These are phyloP conservation scores for Chrysolina oricalcia DNA, from an alignment of 2,888 invertebrate species.

Conservation along the genomic window DNA sequence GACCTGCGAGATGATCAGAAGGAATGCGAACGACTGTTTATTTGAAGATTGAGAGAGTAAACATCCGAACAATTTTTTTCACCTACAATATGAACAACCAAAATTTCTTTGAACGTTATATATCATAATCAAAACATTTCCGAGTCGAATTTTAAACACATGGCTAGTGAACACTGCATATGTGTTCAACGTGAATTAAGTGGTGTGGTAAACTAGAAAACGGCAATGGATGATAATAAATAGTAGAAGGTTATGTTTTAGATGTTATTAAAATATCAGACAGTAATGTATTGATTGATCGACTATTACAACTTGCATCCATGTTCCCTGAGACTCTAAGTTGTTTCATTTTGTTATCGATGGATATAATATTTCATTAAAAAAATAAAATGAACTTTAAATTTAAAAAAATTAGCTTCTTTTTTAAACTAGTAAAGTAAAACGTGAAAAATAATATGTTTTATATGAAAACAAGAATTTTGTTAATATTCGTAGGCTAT, in stretches of 20 bases:
- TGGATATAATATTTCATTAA: too few relatives aligned
- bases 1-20: slow-evolving; percentile 14
- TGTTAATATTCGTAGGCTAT: too few relatives aligned
- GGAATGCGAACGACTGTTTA: slow-evolving; percentile 3
- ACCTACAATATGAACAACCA: neutral
- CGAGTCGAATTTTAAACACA: slow-evolving; percentile 7
- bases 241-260: neutral
- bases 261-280: too few relatives aligned
- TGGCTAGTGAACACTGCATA: neutral
- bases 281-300: too few relatives aligned
- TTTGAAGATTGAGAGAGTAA: slow-evolving; percentile 4
- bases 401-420: too few relatives aligned
- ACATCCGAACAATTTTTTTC: neutral
- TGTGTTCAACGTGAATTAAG: slow-evolving; percentile 15
- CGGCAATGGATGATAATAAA: neutral
- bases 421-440: too few relatives aligned
- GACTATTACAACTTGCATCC: too few relatives aligned
- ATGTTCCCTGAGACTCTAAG: too few relatives aligned
- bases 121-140: slow-evolving; percentile 14
- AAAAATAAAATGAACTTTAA: too few relatives aligned
- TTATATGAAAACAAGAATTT: too few relatives aligned
- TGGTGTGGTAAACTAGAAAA: neutral
- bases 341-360: too few relatives aligned
- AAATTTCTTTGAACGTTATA: neutral
- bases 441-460: too few relatives aligned